Conservation (phyloP, 2,797 vertebrate genomes). For the Acipenser ruthenus region DNA sequence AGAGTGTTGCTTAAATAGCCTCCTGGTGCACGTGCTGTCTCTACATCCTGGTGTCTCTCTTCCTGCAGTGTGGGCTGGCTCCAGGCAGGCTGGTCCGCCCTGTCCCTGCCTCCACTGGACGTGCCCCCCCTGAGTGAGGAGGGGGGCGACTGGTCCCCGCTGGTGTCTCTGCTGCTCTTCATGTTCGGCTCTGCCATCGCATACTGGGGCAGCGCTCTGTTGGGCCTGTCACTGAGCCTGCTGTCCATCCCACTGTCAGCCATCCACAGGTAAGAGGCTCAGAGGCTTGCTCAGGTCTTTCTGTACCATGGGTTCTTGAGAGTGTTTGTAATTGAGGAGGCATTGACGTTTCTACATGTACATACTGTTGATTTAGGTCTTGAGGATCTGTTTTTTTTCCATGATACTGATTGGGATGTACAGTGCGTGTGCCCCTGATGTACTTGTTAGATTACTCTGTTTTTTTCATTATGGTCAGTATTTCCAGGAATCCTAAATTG, state of each 20-base stretch:
- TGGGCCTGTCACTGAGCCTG: slow-evolving; percentile 57
- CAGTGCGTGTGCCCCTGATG: not conserved
- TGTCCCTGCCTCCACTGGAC: slow-evolving; percentile 50
- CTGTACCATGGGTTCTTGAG: no score
- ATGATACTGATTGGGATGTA: no score
- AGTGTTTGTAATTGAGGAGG: no score
- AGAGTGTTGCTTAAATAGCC: no score
- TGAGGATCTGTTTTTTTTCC: no score
- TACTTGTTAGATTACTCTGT: not conserved
- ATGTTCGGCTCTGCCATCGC: slow-evolving; percentile 80
- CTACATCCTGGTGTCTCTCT: not conserved
- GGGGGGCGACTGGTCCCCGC: slow-evolving; percentile 60
- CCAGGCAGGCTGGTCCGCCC: slow-evolving; percentile 44
- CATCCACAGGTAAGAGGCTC: slow-evolving; percentile 49
- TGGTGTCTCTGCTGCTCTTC: slow-evolving; percentile 80
- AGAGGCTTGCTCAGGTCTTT: no score
- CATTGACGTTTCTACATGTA: no score
- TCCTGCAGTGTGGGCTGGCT: slow-evolving; percentile 49
- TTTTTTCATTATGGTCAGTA: no score
- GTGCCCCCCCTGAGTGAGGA: slow-evolving; percentile 36
- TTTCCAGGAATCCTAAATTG: no score
- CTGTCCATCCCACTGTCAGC: slow-evolving; percentile 69
- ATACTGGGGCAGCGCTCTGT: slow-evolving; percentile 75
- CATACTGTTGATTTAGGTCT: no score
- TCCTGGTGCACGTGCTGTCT: not conserved